These are phyloP conservation scores for Conops quadrifasciatus DNA, from an alignment of 2,888 invertebrate species.

Conservation along the genomic window DNA sequence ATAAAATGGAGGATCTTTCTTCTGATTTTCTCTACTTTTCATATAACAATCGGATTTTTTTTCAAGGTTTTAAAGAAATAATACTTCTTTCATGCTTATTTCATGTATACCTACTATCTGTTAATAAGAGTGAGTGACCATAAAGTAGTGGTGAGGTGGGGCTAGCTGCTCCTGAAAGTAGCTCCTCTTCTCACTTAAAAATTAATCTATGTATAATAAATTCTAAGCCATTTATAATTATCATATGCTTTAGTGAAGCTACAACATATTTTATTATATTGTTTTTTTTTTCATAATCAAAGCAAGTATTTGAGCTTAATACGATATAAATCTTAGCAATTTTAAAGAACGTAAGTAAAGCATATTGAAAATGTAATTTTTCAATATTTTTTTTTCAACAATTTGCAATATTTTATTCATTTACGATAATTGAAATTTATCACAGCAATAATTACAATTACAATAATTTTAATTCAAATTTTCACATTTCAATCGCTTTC, in stretches of 20 bases:
- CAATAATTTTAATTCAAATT: slow-evolving; percentile 36
- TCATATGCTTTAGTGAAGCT: neutral
- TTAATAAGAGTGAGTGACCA: no score
- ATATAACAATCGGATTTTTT: no score
- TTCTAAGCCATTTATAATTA: no score
- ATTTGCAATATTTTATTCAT: slow-evolving; percentile 25
- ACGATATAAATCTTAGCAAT: neutral
- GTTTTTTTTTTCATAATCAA: slow-evolving; percentile 22
- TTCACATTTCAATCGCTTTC: neutral
- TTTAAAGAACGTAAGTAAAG: neutral
- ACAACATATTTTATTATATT: slow-evolving; percentile 6
- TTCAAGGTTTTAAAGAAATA: no score
- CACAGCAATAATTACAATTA: slow-evolving; percentile 58
- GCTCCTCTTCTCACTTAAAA: no score
- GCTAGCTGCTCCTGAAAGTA: no score
- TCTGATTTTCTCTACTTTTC: no score
- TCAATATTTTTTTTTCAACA: neutral
- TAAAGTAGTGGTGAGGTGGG: no score
- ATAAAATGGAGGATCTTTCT: no score
- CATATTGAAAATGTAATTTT: neutral
- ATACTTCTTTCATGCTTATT: no score
- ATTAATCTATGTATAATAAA: no score
- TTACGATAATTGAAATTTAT: slow-evolving; percentile 59
- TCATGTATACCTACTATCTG: no score
- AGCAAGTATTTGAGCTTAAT: neutral